A percentile compares a stretch with the other conserved stretches of the same genome.
phyloP scores from a whole-genome alignment of 1,140 invertebrate species.

The Hyphantria cunea region DNA sequence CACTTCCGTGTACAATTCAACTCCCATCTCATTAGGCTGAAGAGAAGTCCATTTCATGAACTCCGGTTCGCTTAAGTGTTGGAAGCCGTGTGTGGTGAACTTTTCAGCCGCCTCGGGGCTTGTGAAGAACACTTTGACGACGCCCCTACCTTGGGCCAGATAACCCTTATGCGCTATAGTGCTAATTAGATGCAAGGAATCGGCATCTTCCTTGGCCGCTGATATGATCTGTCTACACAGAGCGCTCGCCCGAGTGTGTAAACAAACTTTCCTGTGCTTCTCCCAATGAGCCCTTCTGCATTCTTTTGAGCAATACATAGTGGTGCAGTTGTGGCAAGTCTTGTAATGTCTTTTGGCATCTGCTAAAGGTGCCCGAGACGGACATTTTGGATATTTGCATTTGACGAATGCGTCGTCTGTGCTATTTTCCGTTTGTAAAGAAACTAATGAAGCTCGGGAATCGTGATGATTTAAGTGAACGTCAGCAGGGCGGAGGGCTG shows the following conservation, averaged over 20 bases:
- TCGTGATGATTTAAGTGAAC: constrained; percentile 63
- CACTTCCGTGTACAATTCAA: constrained; percentile 92
- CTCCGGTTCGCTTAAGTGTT: constrained; percentile 87
- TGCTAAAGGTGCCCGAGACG: constrained; percentile 83
- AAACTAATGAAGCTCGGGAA: constrained; percentile 70
- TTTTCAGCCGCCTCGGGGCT: constrained; percentile 91
- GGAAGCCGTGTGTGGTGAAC: constrained; percentile 87
- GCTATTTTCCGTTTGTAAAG: constrained; percentile 76
- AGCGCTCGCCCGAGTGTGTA: constrained; percentile 92
- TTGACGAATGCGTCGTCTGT: constrained; percentile 83
- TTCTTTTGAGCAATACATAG: constrained; percentile 92
- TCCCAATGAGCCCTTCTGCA: constrained; percentile 95
- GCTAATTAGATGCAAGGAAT: constrained; percentile 90
- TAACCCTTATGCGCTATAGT: constrained; percentile 90
- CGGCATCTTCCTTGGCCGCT: constrained; percentile 91
- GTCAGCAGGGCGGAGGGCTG: constrained; percentile 56
- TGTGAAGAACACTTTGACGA: constrained; percentile 94
- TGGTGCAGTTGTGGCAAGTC: constrained; percentile 96
- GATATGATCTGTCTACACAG: constrained; percentile 94
- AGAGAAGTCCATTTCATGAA: constrained; percentile 92
- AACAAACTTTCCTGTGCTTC: constrained; percentile 93
- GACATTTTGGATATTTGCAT: constrained; percentile 90
- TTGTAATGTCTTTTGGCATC: constrained; percentile 90
- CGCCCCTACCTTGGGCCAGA: constrained; percentile 92
- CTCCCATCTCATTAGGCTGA: constrained; percentile 92